Conservation (phyloP, 2,888 invertebrate genomes). For the Galerucella pusilla region DNA sequence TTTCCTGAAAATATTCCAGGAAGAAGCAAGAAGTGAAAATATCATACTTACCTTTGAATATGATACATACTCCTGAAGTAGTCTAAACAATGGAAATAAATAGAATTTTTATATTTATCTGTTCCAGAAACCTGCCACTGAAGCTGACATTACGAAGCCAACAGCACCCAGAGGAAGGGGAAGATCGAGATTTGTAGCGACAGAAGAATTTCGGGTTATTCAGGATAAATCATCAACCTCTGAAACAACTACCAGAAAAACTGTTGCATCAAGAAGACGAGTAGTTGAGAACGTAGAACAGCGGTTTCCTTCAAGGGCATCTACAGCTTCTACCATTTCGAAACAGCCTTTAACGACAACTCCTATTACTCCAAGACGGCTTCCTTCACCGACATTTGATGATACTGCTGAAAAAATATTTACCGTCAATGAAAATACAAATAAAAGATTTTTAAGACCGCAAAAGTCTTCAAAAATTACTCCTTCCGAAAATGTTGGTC, state of each 20-base stretch:
- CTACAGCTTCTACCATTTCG: background rate
- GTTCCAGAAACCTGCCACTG: conserved; percentile 50
- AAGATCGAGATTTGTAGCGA: conserved; percentile 57
- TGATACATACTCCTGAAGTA: too few species aligned
- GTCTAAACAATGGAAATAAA: too few species aligned
- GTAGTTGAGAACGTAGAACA: conserved; percentile 46
- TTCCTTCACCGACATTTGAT: conserved; percentile 6
- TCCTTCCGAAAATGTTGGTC: background rate
- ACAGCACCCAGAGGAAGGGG: conserved; percentile 56
- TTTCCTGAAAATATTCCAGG: too few species aligned
- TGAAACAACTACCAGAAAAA: conserved; percentile 42
- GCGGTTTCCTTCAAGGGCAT: conserved; percentile 38
- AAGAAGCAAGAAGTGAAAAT: too few species aligned
- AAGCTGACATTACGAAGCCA: conserved; percentile 51
- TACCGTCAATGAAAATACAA: conserved; percentile 12
- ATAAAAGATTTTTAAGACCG: conserved; percentile 10
- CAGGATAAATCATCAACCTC: conserved; percentile 35
- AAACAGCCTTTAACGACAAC: background rate
- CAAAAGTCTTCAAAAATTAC: conserved; percentile 17
- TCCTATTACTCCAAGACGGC: background rate
- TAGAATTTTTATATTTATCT: conserved; percentile 15
- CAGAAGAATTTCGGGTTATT: conserved; percentile 55
- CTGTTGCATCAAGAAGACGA: conserved; percentile 49
- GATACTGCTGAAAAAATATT: conserved; percentile 30
- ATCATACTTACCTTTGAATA: too few species aligned